Percentiles rank a stretch among this genome's conserved stretches.
phyloP scores from a whole-genome alignment of 2,113 vertebrate species.

The Chionodraco myersi region DNA sequence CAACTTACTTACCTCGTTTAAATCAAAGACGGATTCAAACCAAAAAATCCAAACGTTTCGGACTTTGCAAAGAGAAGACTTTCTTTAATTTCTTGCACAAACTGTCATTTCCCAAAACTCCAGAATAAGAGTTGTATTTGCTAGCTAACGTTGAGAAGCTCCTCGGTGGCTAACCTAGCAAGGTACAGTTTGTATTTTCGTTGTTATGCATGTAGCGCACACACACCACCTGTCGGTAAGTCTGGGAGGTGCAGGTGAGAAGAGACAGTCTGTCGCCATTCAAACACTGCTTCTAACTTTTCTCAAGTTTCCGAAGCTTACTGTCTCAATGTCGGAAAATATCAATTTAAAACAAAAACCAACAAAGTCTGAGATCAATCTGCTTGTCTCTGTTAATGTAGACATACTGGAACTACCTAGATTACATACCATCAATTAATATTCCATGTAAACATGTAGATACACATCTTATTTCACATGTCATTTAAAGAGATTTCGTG shows the following conservation, averaged over 20 bases:
- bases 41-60: constrained; percentile 57
- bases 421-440: neutral
- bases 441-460: neutral
- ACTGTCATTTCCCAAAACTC: constrained; percentile 41
- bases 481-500: neutral
- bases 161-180: constrained; percentile 71
- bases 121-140: constrained; percentile 40
- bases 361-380: neutral
- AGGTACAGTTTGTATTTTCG: constrained; percentile 70
- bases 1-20: constrained; percentile 79
- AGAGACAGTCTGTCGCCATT: constrained; percentile 4
- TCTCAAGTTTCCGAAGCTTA: neutral
- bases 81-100: constrained; percentile 29
- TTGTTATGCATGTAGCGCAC: constrained; percentile 53
- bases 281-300: neutral
- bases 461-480: neutral
- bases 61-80: constrained; percentile 25
- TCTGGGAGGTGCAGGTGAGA: constrained; percentile 20
- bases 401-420: neutral
- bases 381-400: neutral
- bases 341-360: neutral
- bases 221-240: constrained; percentile 69
- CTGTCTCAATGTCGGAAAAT: neutral
- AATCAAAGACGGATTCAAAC: constrained; percentile 62
- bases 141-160: constrained; percentile 49